Evolutionary conservation across 2,888 invertebrate genomes (phyloP), one percentile per base, ranked within the genome.

Genomic region (Beris chalybata): DNA sequence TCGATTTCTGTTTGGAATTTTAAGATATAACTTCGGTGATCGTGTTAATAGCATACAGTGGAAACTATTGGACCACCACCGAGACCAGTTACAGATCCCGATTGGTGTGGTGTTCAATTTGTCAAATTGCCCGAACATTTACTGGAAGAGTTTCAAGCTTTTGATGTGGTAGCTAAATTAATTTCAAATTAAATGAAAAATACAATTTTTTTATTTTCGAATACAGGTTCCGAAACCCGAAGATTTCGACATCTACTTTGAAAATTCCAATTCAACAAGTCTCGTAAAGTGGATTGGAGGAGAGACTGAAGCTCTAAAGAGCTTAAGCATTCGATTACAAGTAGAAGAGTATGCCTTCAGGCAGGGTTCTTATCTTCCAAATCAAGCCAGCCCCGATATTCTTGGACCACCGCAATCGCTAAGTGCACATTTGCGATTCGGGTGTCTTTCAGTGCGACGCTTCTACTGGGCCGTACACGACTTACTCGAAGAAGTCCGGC

Each of bases 401-500:
- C 77, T 88, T 11, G 88, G 88, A 0, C 84, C 86, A 4, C 86
- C 90, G 0, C 85, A 87, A 68, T 89, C 89, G 2, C 79, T 89
- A 77, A 89, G 89, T 72, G 87, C 90, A 0, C 88, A 89, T 54
- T 81, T 91, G 4, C 83, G 89, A 4, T 89, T 88, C 73, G 90
- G 90, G 13, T 89, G 89, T 74, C 80, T 90, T 3, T 90, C 90
- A 12, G 87, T 89, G 0, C 81, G 90, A 30, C 85, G 85, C 52
- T 89, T 90, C 75, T 90, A 89, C 76, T 90, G 90, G 89, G 78
- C 82, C 1, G 77, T 90, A 0, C 87, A 87, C 69, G 87, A 89
- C 74, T 75, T 87, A n/a, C 89, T 86, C 75, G 77, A 78, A 12
- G 77, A 84, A 74, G 85, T 89, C 83, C 85, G 68, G 83, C 57